Percentiles rank a stretch among this genome's conserved stretches.
Evolutionary conservation across 2,888 invertebrate genomes (phyloP).

Genomic region (Aplocera efformata): DNA sequence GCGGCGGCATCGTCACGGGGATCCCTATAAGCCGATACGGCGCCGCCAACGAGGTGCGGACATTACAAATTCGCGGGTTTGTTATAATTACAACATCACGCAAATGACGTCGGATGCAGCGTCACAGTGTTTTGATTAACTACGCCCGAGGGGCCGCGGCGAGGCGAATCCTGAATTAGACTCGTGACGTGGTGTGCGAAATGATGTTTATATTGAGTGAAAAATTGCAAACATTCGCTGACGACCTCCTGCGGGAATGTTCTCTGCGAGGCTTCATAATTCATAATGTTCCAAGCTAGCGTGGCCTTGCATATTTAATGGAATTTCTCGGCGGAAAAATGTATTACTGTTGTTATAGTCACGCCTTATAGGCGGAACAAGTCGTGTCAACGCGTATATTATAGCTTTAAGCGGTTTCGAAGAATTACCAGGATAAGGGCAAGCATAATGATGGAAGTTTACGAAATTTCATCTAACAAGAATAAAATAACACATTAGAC

Average conservation of each 20-base stretch:
- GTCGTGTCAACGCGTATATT: too few relatives aligned
- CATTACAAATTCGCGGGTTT: conserved; percentile 17
- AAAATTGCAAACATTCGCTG: conserved; percentile 35
- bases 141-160: conserved; percentile 26
- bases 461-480: too few relatives aligned
- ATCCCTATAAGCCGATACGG: conserved; percentile 33
- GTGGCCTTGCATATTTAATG: conserved; percentile 7
- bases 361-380: not conserved
- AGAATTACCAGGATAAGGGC: not conserved
- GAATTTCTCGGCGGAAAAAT: conserved; percentile 2
- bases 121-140: conserved; percentile 35
- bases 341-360: not conserved
- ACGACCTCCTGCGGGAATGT: conserved; percentile 28
- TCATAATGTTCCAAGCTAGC: conserved; percentile 9
- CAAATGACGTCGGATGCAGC: conserved; percentile 25
- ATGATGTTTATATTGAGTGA: conserved; percentile 27
- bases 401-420: not conserved
- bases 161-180: conserved; percentile 33
- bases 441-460: too few relatives aligned
- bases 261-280: conserved; percentile 10
- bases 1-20: conserved; percentile 33
- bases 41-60: conserved; percentile 16
- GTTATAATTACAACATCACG: conserved; percentile 15
- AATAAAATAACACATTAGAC: too few relatives aligned
- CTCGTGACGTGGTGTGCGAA: conserved; percentile 33